Evolutionary conservation across 2,888 invertebrate species (phyloP).

Genomic region (Thumatha senex): DNA sequence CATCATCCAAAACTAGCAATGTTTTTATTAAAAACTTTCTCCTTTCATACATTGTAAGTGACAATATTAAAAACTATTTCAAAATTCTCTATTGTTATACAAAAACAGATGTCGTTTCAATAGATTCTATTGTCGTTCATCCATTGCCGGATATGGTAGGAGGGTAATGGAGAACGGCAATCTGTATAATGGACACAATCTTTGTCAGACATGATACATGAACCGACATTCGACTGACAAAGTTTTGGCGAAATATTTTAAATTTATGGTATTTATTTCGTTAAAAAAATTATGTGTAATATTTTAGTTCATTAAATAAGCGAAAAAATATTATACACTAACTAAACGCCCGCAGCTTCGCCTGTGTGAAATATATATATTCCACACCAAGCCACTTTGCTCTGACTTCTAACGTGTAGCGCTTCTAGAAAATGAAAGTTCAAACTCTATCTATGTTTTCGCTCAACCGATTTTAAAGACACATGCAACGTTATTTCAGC

Average conservation of each 20-base stretch:
- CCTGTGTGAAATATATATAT: no score
- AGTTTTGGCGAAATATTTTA: not conserved
- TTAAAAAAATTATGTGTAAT: no score
- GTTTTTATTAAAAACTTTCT: not conserved
- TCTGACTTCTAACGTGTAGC: no score
- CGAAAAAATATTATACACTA: no score
- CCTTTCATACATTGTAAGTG: not conserved
- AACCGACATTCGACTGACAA: not conserved
- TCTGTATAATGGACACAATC: not conserved
- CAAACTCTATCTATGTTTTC: no score
- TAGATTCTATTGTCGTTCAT: constrained; percentile 23
- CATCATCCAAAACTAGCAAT: not conserved
- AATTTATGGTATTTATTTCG: no score
- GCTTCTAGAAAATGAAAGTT: no score
- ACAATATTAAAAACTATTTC: constrained; percentile 3
- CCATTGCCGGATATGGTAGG: constrained; percentile 24
- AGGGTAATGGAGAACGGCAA: not conserved
- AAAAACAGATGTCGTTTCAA: constrained; percentile 29
- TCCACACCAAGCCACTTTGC: no score
- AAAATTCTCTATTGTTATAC: constrained; percentile 7
- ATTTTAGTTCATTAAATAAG: no score
- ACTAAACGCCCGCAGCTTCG: no score
- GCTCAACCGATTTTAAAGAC: no score
- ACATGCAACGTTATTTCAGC: no score
- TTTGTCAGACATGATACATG: not conserved